A percentile compares a stretch with the other conserved stretches of the same genome.
Conservation (phyloP, 2,888 invertebrate genomes). For the Perdita meconis region DNA sequence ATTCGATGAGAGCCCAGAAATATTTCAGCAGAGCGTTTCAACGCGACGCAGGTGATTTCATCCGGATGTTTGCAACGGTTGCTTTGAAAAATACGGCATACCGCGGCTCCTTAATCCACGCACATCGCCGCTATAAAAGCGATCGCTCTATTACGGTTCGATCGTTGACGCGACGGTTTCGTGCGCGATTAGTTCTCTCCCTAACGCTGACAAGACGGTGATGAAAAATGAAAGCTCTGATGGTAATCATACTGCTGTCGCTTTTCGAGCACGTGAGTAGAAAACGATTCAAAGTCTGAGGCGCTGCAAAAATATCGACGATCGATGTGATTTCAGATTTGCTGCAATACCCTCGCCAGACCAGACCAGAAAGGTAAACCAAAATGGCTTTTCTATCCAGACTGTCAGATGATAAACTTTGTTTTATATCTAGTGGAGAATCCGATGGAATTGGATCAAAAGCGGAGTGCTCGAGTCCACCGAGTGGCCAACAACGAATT, state of each 20-base stretch:
- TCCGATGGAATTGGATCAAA: not conserved
- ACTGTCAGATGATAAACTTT: too few species aligned
- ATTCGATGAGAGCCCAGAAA: not conserved
- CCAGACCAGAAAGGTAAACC: slow-evolving; percentile 24
- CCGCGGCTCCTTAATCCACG: slow-evolving; percentile 12
- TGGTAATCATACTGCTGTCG: slow-evolving; percentile 1
- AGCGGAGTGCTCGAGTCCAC: slow-evolving; percentile 39
- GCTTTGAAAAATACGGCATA: slow-evolving; percentile 58
- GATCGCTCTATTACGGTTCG: not conserved
- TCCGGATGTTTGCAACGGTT: slow-evolving; percentile 53
- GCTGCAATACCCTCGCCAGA: slow-evolving; percentile 46
- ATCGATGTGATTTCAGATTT: slow-evolving; percentile 48
- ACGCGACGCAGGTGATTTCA: not conserved
- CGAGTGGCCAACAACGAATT: slow-evolving; percentile 13
- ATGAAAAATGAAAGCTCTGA: slow-evolving; percentile 21
- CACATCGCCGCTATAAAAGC: slow-evolving; percentile 62
- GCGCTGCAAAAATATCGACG: not conserved
- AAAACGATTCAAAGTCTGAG: not conserved
- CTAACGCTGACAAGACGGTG: not conserved
- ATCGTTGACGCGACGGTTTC: slow-evolving; percentile 17
- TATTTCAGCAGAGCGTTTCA: not conserved
- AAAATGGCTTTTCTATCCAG: too few species aligned
- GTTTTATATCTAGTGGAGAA: not conserved
- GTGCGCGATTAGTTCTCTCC: not conserved
- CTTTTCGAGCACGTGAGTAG: slow-evolving; percentile 31